Percentiles rank a stretch among this genome's conserved stretches.
Evolutionary conservation across 2,888 invertebrate genomes (phyloP).

Genomic region (Microlaimidae sp.): DNA sequence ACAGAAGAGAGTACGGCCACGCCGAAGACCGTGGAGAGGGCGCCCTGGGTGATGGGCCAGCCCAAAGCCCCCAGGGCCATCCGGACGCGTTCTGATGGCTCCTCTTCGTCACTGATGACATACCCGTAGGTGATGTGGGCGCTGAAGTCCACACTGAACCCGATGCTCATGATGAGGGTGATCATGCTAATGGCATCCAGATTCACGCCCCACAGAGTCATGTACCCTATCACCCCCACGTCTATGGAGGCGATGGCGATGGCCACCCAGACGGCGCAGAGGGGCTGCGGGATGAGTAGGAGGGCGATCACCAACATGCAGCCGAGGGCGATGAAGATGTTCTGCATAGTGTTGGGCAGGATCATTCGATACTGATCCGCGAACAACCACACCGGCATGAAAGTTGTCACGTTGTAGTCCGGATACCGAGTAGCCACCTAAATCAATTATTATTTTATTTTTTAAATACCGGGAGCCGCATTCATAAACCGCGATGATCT

Average conservation of each 20-base stretch:
- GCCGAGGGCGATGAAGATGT: constrained; percentile 33
- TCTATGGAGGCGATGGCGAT: constrained; percentile 85
- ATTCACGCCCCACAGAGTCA: constrained; percentile 86
- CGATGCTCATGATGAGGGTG: constrained; percentile 88
- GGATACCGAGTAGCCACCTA: constrained; percentile 16
- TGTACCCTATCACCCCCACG: constrained; percentile 79
- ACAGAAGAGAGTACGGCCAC: constrained; percentile 66
- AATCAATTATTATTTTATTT: neutral
- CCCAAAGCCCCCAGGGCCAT: constrained; percentile 73
- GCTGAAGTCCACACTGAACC: constrained; percentile 85
- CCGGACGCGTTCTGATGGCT: constrained; percentile 47
- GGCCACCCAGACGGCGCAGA: constrained; percentile 83
- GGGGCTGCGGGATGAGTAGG: constrained; percentile 73
- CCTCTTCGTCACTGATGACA: constrained; percentile 19
- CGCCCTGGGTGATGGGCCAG: constrained; percentile 73
- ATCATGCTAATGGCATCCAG: constrained; percentile 58
- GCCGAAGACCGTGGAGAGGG: constrained; percentile 72
- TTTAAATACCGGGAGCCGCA: neutral
- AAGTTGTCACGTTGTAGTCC: constrained; percentile 32
- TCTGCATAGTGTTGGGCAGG: constrained; percentile 34
- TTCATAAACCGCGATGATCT: too few relatives aligned
- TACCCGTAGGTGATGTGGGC: constrained; percentile 44
- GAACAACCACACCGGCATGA: constrained; percentile 35
- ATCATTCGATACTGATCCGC: constrained; percentile 35
- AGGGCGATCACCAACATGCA: constrained; percentile 87